Base-by-base conservation (phyloP, 2,888 invertebrate genomes). In the Archips crataeganus region DNA sequence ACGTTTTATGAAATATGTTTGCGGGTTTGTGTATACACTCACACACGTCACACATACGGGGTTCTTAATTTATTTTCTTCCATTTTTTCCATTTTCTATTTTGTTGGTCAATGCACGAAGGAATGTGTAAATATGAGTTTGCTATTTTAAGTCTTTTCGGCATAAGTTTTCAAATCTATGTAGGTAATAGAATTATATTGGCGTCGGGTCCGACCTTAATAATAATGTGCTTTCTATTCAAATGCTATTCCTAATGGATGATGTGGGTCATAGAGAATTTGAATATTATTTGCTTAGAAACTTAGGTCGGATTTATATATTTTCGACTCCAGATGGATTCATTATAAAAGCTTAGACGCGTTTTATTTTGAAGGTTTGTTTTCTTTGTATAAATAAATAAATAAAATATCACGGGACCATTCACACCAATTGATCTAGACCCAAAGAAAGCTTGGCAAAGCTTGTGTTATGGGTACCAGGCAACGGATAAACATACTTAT, bases 231-330 rank as follows among this genome's bases (percentile, higher is more conserved):
- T 57, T 57, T 57, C 57, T 62, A 45, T 54, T 71, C 39, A 51
- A 71, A 71, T 66, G 51, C 23, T 42, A 51, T 51, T 61, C n/a
- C 42, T 15, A 49, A 32, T 60, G 39, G 59, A 65, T 57, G 10
- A 36, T 65, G 23, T 60, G 39, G 49, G 59, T 70, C 70, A 64
- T 57, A 64, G 6, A 45, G 45, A 34, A 42, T 32, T 34, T 64
- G 63, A 70, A 70, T 63, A 54, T 45, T 45, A 47, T 64, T 69
- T 63, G 54, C 57, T 63, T 36, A 32, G 32, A 32, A 57, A 32
- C 32, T 57, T 32, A 57, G 32, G 32, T 32, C 32, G 32, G 32
- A 57, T 32, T 32, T 23, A 32, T 51, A 51, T 8, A 15, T 51
- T 15, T 51, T 54, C 51, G 15, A 15, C 11, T 54, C 15, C 1